A percentile compares a stretch with the other conserved stretches of the same genome.
phyloP scores from a whole-genome alignment of 1,140 invertebrate species.

The Watersipora subatra region DNA sequence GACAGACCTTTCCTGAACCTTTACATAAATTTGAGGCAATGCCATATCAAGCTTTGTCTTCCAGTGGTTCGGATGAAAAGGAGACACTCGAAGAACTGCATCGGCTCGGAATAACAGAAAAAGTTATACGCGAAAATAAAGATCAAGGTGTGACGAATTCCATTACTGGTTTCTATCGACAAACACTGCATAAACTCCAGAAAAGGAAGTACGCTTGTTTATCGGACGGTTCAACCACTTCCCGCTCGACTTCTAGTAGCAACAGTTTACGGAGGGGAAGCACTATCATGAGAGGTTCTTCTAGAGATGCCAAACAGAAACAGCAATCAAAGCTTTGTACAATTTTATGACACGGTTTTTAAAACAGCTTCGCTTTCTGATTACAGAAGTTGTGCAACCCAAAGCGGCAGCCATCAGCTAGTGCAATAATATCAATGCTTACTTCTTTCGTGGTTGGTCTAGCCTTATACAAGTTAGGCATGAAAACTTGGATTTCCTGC shows the following conservation, averaged over 20 bases:
- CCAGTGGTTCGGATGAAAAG: slow-evolving; percentile 30
- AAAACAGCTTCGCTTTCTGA: too few relatives aligned
- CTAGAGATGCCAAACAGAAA: too few relatives aligned
- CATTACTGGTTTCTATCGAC: slow-evolving; percentile 49
- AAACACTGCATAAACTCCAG: slow-evolving; percentile 45
- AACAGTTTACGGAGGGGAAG: too few relatives aligned
- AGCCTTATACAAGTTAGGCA: too few relatives aligned
- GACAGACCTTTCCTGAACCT: slow-evolving; percentile 25
- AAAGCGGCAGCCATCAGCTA: too few relatives aligned
- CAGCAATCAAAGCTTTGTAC: too few relatives aligned
- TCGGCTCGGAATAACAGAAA: slow-evolving; percentile 44
- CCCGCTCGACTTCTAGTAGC: too few relatives aligned
- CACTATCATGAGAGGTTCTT: too few relatives aligned
- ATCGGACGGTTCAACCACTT: not conserved
- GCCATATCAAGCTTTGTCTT: slow-evolving; percentile 13
- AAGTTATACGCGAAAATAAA: slow-evolving; percentile 41
- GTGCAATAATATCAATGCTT: too few relatives aligned
- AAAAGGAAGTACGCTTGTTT: slow-evolving; percentile 15
- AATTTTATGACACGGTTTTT: not conserved
- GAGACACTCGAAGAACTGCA: slow-evolving; percentile 38
- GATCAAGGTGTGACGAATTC: slow-evolving; percentile 42
- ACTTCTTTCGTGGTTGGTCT: too few relatives aligned
- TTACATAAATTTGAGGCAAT: slow-evolving; percentile 30
- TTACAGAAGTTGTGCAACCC: too few relatives aligned
- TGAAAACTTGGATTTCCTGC: too few relatives aligned